Base-by-base conservation (phyloP, 2,797 vertebrate species). In the Salmo trutta region DNA sequence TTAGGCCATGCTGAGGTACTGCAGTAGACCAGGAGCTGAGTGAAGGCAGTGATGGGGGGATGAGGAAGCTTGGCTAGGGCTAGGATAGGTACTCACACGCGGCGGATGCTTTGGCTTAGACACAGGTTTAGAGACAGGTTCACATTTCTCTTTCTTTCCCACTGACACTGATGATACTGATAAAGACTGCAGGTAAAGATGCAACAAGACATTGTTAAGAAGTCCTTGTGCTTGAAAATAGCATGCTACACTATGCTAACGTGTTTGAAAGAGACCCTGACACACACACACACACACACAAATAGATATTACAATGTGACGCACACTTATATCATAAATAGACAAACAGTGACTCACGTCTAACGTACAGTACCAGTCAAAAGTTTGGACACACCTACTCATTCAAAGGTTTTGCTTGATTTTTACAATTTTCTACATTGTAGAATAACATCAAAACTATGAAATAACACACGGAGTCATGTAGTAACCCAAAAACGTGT, bases 71-170 rank as follows among this genome's bases (percentile, higher is more conserved):
- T 90, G 66, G 85, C 85, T 53, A 84, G 85, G 82, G 21, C 67
- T 66, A 54, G 33, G 29, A 33, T 80, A 78, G 81, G 93, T 95
- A 95, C 95, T 95, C 93, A 95, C 95, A 91, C 92, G 93, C 90
- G 94, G 90, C 90, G 70, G 91, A 82, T 93, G 93, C 92, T 94
- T 94, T 91, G 92, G 91, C 81, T 89, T 93, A 93, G 82, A 79
- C 67, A 80, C 74, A 73, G 82, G 82, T 86, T 47, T 47, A 85
- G 82, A 79, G 74, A 80, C 74, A 73, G 80, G 82, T 86, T 95
- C 93, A 81, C 93, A 88, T 90, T 93, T 94, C 93, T 92, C 93
- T 91, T 93, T 94, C 93, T 92, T 93, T 91, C 91, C 91, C 91
- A 91, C 84, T 88, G 95, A 93, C 88, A 95, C 56, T 62, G 56